A percentile compares a stretch with the other conserved stretches of the same genome.
These are phyloP conservation scores for Piaya cayana DNA, from an alignment of 2,113 vertebrate species.

Conservation along the genomic window DNA sequence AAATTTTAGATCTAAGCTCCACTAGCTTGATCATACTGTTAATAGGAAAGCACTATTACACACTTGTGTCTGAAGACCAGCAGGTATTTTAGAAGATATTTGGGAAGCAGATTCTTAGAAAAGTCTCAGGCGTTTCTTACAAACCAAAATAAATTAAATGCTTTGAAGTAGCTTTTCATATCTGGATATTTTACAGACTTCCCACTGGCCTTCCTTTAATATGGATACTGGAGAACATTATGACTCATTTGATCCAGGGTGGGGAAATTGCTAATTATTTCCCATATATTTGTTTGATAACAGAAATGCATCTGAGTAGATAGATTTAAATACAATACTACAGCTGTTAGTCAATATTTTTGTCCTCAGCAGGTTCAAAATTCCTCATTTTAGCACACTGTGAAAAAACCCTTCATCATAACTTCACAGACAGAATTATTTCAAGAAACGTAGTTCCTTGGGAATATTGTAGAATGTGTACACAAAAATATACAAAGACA, in stretches of 20 bases:
- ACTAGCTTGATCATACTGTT: not conserved
- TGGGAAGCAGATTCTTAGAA: not conserved
- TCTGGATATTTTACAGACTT: not conserved
- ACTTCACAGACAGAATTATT: not conserved
- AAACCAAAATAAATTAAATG: not conserved
- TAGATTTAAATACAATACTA: not conserved
- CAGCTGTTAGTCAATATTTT: not conserved
- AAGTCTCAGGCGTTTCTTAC: not conserved
- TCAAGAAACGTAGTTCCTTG: not conserved
- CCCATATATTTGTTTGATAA: not conserved
- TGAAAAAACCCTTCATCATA: not conserved
- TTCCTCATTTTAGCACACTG: not conserved
- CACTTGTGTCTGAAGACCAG: not conserved
- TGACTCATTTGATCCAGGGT: not conserved
- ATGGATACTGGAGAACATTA: not conserved
- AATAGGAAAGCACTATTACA: not conserved
- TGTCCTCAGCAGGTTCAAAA: not conserved
- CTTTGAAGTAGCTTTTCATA: not conserved
- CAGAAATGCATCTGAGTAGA: not conserved
- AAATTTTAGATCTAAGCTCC: not conserved
- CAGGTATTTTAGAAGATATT: not conserved
- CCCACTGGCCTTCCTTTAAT: not conserved
- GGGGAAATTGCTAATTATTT: not conserved
- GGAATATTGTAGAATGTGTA: not conserved
- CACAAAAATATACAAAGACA: not conserved